Percentiles rank a stretch among this genome's conserved stretches.
These are phyloP conservation scores for Euura lappo DNA, from an alignment of 1,140 invertebrate species.

Conservation along the genomic window DNA sequence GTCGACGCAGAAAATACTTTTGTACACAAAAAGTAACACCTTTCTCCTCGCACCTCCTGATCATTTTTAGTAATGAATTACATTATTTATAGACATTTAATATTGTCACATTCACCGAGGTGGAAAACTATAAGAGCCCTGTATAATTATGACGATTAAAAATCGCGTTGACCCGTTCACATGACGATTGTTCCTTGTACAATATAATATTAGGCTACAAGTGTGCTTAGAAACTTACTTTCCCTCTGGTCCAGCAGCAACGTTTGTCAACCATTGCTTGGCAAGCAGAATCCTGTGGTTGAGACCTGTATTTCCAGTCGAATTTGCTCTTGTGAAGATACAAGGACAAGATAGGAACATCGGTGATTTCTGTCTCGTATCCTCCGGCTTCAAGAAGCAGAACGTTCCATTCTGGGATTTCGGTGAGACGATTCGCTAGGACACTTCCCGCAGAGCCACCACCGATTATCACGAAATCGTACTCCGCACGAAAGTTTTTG, in stretches of 20 bases:
- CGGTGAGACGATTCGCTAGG: constrained; percentile 82
- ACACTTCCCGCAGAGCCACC: constrained; percentile 89
- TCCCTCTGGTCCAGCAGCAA: constrained; percentile 85
- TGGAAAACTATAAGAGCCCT: too few relatives aligned
- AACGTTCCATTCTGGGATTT: constrained; percentile 78
- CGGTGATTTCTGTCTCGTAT: constrained; percentile 82
- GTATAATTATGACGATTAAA: too few relatives aligned
- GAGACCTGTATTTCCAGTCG: constrained; percentile 92
- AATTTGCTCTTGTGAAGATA: constrained; percentile 89
- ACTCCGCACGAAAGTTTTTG: constrained; percentile 67
- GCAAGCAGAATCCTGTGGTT: constrained; percentile 84
- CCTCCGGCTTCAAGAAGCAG: constrained; percentile 88
- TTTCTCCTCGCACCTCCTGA: too few relatives aligned
- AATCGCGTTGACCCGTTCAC: not conserved
- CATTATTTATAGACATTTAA: too few relatives aligned
- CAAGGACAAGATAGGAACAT: constrained; percentile 82
- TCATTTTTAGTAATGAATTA: too few relatives aligned
- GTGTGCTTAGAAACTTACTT: constrained; percentile 52
- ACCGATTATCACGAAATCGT: constrained; percentile 83
- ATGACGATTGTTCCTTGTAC: not conserved
- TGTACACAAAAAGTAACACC: too few relatives aligned
- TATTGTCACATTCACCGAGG: too few relatives aligned
- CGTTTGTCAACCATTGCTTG: constrained; percentile 82
- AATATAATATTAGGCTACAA: too few relatives aligned
- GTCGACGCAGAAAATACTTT: too few relatives aligned